Conservation (phyloP, 2,113 vertebrate genomes). For the Myxocyprinus asiaticus region DNA sequence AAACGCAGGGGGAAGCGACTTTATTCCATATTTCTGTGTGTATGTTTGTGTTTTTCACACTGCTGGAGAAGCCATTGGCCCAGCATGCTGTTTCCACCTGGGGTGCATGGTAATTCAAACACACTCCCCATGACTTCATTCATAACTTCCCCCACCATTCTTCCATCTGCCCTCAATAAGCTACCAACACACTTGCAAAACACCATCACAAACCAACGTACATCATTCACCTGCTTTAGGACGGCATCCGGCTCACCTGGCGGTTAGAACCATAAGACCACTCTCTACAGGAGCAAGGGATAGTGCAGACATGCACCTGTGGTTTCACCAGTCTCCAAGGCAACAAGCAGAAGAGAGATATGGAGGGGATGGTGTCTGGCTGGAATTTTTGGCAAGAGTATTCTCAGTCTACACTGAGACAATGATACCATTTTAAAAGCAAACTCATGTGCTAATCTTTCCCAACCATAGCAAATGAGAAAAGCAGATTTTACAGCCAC, state of each 20-base stretch:
- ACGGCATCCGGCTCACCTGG: constrained; percentile 19
- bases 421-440: constrained; percentile 6
- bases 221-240: constrained; percentile 53
- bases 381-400: constrained; percentile 11
- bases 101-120: constrained; percentile 38
- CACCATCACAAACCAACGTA: constrained; percentile 19
- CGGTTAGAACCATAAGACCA: not conserved
- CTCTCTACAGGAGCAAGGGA: not conserved
- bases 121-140: constrained; percentile 38
- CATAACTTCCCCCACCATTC: constrained; percentile 7
- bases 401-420: constrained; percentile 31
- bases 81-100: constrained; percentile 24
- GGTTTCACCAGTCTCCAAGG: constrained; percentile 63
- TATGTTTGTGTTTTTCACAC: constrained; percentile 24
- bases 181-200: not conserved
- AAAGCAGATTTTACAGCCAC: not conserved
- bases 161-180: no score
- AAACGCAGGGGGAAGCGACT: not conserved
- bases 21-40: constrained; percentile 12
- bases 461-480: constrained; percentile 2
- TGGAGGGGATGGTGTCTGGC: constrained; percentile 3
- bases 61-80: constrained; percentile 4
- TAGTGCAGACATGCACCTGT: constrained; percentile 26
- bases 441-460: constrained; percentile 18
- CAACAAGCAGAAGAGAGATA: constrained; percentile 50